Conservation (phyloP, 1,140 invertebrate species). For the Trachymyrmex cornetzi region DNA sequence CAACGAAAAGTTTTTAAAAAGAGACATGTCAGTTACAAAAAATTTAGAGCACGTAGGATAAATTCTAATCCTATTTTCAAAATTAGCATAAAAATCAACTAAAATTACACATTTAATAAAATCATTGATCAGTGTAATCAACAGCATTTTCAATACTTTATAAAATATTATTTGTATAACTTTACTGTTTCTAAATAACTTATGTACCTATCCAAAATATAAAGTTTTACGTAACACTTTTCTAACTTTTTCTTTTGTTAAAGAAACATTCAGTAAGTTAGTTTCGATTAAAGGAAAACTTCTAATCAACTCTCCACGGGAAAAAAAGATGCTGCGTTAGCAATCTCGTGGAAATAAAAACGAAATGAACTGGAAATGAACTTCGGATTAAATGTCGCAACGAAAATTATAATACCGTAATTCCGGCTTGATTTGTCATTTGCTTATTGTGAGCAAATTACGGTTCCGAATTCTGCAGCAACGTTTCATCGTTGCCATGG, state of each 20-base stretch:
- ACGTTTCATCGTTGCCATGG: conserved; percentile 61
- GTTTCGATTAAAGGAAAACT: background rate
- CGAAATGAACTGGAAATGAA: background rate
- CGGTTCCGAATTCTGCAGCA: conserved; percentile 32
- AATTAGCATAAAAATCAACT: too few species aligned
- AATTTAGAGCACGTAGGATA: too few species aligned
- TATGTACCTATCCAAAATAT: background rate
- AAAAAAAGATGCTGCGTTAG: background rate
- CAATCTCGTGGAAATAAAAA: conserved; percentile 17
- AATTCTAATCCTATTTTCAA: too few species aligned
- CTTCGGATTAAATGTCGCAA: conserved; percentile 26
- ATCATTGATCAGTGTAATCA: too few species aligned
- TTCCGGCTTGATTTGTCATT: conserved; percentile 56
- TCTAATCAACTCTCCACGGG: background rate
- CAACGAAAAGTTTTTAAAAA: too few species aligned
- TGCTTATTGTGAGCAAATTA: conserved; percentile 31
- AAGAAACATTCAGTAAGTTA: conserved; percentile 12
- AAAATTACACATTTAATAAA: too few species aligned
- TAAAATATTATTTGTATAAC: background rate
- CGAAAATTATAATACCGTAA: conserved; percentile 54
- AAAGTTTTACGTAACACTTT: background rate
- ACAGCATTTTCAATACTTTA: background rate
- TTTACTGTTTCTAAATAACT: conserved; percentile 10
- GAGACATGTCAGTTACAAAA: too few species aligned
- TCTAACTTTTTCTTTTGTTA: background rate